Evolutionary conservation across 2,888 invertebrate species (phyloP).

Genomic region (Heteropelma amictum): DNA sequence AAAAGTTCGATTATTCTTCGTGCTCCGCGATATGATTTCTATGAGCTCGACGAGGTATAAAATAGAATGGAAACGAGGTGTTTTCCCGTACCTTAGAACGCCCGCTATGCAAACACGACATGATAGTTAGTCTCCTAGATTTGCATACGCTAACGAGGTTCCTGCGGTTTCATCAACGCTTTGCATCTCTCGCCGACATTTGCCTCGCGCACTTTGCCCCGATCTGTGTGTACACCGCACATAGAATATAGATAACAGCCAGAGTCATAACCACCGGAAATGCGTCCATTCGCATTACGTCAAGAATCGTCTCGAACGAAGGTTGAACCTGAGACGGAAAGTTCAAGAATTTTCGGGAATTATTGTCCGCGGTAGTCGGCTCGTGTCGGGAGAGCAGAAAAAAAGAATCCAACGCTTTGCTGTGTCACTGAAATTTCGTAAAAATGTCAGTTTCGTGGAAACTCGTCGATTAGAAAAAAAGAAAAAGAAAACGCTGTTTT

Average conservation of each 20-base stretch:
- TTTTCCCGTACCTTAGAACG: conserved; percentile 62
- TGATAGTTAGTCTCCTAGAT: conserved; percentile 72
- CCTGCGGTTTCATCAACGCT: conserved; percentile 73
- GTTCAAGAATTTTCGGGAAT: no score
- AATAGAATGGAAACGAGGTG: conserved; percentile 50
- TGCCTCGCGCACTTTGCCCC: conserved; percentile 58
- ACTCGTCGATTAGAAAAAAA: no score
- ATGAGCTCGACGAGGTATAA: conserved; percentile 65
- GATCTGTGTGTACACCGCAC: conserved; percentile 12
- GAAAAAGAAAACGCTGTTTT: no score
- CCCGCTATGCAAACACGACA: conserved; percentile 65
- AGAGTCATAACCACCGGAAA: conserved; percentile 11
- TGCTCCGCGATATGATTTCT: conserved; percentile 48
- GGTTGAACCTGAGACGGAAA: no score
- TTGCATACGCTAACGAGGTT: conserved; percentile 77
- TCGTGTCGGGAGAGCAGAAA: no score
- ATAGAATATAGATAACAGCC: not conserved
- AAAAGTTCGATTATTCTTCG: not conserved
- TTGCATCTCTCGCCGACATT: conserved; percentile 63
- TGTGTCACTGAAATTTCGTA: no score
- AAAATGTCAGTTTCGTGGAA: no score
- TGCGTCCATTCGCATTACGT: conserved; percentile 66
- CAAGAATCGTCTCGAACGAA: conserved; percentile 63
- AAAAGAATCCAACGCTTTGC: no score
- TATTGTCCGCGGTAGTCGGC: no score